Conservation (phyloP, 2,888 invertebrate species). For the Polydrusus cervinus region DNA sequence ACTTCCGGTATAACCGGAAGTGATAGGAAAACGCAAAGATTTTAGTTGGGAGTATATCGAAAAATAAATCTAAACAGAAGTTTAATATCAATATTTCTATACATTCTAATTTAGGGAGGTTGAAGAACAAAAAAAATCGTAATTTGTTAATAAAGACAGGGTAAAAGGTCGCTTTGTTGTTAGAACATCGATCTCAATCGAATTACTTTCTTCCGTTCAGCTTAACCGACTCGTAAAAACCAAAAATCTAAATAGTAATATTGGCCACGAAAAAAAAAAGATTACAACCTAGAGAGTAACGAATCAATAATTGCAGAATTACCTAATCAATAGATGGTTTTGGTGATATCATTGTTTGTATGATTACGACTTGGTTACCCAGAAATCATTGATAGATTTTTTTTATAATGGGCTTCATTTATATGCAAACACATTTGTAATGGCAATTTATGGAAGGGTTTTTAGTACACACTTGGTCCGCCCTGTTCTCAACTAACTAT, state of each 20-base stretch:
- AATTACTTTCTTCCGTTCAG: not conserved
- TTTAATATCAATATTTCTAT: too few species aligned
- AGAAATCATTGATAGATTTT: conserved; percentile 47
- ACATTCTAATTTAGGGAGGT: too few species aligned
- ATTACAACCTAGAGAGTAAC: conserved; percentile 50
- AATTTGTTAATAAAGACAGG: too few species aligned
- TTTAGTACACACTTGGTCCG: too few species aligned
- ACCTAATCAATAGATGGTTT: conserved; percentile 36
- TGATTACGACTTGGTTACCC: not conserved
- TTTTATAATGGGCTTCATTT: conserved; percentile 12
- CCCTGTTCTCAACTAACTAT: too few species aligned
- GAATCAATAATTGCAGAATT: conserved; percentile 44
- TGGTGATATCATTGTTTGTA: conserved; percentile 37
- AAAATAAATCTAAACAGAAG: too few species aligned
- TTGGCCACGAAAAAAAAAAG: conserved; percentile 47
- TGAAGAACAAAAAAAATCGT: too few species aligned
- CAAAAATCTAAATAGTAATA: conserved; percentile 39
- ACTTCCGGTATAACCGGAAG: too few species aligned
- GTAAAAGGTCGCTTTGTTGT: too few species aligned
- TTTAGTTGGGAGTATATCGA: too few species aligned
- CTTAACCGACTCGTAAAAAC: not conserved
- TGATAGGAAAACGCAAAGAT: too few species aligned
- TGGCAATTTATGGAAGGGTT: conserved; percentile 31
- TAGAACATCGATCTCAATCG: too few species aligned
- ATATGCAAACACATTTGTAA: not conserved